Conservation (phyloP, 37 sponge, comb jelly and placozoan species). For the Trichoplax adhaerens region DNA sequence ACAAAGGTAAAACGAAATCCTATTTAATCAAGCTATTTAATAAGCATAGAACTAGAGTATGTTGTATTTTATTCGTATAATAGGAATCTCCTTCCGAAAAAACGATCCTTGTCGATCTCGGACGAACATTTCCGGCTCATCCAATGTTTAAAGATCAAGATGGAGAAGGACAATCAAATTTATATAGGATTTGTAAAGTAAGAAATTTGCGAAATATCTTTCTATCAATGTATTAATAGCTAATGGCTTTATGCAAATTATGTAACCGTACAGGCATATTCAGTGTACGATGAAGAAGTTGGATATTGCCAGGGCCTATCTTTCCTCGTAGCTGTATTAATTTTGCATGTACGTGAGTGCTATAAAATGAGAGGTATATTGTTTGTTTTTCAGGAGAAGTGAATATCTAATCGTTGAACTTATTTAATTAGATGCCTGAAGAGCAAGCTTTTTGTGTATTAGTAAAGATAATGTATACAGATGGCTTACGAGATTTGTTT, state of each 20-base stretch:
- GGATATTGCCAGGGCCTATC: constrained; percentile 98
- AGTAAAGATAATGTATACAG: constrained; percentile 83
- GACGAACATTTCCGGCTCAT: constrained; percentile 82
- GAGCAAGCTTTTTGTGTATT: constrained; percentile 83
- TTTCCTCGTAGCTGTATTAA: constrained; percentile 80
- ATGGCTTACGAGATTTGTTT: constrained; percentile 79
- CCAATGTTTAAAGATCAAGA: constrained; percentile 19
- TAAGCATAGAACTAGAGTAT: too few species aligned
- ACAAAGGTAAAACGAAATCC: constrained; percentile 33
- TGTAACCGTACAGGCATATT: constrained; percentile 36
- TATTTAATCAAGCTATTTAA: too few species aligned
- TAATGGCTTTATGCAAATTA: not conserved
- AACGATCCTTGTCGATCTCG: constrained; percentile 82
- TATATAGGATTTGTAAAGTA: constrained; percentile 71
- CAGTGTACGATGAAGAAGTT: constrained; percentile 79
- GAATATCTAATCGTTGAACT: not conserved
- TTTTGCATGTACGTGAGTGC: constrained; percentile 51
- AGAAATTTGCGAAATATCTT: not conserved
- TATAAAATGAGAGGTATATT: not conserved
- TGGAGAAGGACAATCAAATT: constrained; percentile 27
- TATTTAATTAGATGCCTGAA: constrained; percentile 39
- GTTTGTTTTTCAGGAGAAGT: not conserved
- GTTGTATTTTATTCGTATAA: too few species aligned
- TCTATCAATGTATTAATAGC: not conserved
- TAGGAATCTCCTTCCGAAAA: constrained; percentile 69